Base-by-base conservation (phyloP, 1,140 invertebrate genomes). In the Scaptomyza pallida region DNA sequence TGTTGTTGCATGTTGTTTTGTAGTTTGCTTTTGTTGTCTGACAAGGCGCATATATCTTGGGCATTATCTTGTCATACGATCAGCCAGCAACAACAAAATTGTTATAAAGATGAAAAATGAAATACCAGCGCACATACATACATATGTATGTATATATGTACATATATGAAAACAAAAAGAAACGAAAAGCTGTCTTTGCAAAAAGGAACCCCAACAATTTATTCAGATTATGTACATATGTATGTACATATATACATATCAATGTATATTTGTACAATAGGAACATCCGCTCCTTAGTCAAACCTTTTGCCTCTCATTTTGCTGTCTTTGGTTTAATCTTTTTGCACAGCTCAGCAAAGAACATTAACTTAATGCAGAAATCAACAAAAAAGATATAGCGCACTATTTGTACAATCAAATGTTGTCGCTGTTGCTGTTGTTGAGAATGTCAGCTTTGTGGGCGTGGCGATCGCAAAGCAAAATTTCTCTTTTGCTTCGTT, bases 11-110 rank as follows among this genome's bases (percentile, higher is more conserved):
- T 65, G 52, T 72, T 65, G 62, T 26, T 72, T 60, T 67, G 62
- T 50, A 67, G 62, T 59, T 59, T 67, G 40, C 54, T 67, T 51
- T 51, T 59, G 45, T 35, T 63, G 64, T 70, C 78, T 82, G 78
- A 77, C 78, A 81, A 73, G 69, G 55, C 78, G 78, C 78, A 81
- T 81, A 81, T 82, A 81, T 81, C 78, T 82, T 81, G 50, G 45
- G 64, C 74, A 77, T 82, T 81, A 81, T 81, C 78, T 81, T 82
- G 78, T 81, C 78, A 82, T 83, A 74, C 61, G 71, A 83, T 82
- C 79, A 83, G 78, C 54, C 62, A 50, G 50, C 59, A 26, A 26
- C 23, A 45, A 54, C 48, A 69, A 68, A 54, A 55, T 52, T 68
- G 9, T 19, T 50, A 60, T 50, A 68, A 43, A 68, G 40, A 71